Conservation (phyloP, 2,888 invertebrate species). For the Hedya salicella region DNA sequence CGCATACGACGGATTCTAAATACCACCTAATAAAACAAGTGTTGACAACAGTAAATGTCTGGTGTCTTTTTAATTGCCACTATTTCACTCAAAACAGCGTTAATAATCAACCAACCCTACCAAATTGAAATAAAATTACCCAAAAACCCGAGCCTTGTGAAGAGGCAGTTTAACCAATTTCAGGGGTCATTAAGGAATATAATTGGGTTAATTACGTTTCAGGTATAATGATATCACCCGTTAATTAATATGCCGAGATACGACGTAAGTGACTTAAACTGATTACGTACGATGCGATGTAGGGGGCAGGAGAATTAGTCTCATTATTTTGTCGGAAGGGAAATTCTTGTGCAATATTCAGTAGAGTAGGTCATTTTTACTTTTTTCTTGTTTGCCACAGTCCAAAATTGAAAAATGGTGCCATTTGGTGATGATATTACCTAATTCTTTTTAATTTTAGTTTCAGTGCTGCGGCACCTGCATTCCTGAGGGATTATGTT, state of each 20-base stretch:
- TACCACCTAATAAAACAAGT: too few relatives aligned
- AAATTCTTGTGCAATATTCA: neutral
- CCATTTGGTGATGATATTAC: too few relatives aligned
- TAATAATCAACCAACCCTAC: neutral
- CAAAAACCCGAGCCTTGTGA: neutral
- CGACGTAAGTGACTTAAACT: slow-evolving; percentile 11
- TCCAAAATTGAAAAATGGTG: too few relatives aligned
- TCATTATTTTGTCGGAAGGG: neutral
- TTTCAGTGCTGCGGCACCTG: too few relatives aligned
- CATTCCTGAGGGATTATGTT: too few relatives aligned
- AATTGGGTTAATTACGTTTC: slow-evolving; percentile 32
- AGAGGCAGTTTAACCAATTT: slow-evolving; percentile 19
- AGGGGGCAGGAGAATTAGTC: neutral
- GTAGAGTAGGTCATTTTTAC: too few relatives aligned
- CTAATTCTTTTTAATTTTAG: too few relatives aligned
- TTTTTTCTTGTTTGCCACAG: too few relatives aligned
- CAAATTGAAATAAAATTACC: slow-evolving; percentile 7
- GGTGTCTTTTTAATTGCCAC: too few relatives aligned
- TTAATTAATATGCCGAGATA: slow-evolving; percentile 15
- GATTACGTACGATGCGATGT: neutral
- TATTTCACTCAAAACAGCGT: neutral
- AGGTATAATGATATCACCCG: slow-evolving; percentile 29
- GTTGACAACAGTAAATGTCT: too few relatives aligned
- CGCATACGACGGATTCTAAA: too few relatives aligned
- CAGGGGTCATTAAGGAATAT: slow-evolving; percentile 24